Conservation (phyloP, 2,113 vertebrate genomes). For the Riparia riparia region DNA sequence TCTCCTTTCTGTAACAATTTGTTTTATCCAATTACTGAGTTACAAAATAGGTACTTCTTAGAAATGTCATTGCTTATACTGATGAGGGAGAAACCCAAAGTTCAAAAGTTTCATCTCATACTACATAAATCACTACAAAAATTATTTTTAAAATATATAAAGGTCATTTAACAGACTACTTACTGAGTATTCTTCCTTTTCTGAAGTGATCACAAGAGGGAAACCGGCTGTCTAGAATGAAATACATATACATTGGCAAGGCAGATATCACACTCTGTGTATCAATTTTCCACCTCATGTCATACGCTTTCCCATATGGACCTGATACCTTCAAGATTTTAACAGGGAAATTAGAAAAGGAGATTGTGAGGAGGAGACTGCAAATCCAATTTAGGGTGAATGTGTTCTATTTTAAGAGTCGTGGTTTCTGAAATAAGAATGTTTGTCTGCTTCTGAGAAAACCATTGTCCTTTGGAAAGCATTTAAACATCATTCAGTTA, state of each 20-base stretch:
- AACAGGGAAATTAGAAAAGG: background rate
- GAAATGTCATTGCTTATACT: background rate
- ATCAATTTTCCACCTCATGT: background rate
- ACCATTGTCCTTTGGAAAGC: background rate
- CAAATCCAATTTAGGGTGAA: background rate
- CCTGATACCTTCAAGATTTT: background rate
- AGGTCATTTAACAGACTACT: background rate
- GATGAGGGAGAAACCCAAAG: background rate
- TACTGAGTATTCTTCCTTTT: background rate
- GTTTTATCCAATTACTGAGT: background rate
- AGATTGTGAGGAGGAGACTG: background rate
- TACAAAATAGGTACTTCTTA: background rate
- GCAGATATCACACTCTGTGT: background rate
- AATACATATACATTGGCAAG: background rate
- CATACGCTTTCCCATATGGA: rapidly evolving
- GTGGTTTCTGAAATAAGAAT: background rate
- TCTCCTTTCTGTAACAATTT: background rate
- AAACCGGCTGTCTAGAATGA: background rate
- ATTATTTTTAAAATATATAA: background rate
- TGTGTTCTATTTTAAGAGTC: background rate
- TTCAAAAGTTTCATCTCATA: background rate
- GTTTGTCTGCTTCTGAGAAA: background rate
- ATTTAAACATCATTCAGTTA: background rate
- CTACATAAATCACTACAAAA: background rate
- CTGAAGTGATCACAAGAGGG: background rate